These are phyloP conservation scores for Alethe castanea DNA, from an alignment of 2,113 vertebrate species.

Conservation along the genomic window DNA sequence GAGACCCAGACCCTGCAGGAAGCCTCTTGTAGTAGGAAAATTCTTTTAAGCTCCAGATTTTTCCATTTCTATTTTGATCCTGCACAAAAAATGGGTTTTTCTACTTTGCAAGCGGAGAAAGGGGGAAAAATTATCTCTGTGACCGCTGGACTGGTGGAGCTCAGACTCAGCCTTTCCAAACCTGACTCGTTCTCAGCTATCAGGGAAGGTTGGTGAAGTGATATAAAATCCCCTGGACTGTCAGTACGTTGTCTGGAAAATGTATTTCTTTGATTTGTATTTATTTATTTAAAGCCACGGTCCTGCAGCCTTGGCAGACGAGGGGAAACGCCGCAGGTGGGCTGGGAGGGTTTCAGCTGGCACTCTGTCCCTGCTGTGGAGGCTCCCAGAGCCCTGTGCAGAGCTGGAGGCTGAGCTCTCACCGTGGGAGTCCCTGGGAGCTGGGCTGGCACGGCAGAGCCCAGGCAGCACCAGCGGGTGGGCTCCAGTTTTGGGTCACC, in stretches of 20 bases:
- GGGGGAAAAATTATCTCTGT: background rate
- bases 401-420: background rate
- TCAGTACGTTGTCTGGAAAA: background rate
- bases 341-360: background rate
- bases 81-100: background rate
- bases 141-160: background rate
- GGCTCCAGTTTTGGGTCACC: background rate
- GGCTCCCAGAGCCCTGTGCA: background rate
- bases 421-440: background rate
- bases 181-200: background rate
- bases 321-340: background rate
- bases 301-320: background rate
- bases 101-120: background rate
- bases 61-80: background rate
- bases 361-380: background rate
- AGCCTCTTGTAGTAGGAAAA: background rate
- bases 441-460: background rate
- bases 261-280: background rate
- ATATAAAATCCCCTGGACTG: background rate
- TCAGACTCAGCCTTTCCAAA: background rate
- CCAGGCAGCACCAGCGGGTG: background rate
- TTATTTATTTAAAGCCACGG: background rate
- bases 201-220: background rate
- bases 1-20: background rate
- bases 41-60: background rate